These are phyloP conservation scores for Acanthurus leucopareius DNA, from an alignment of 2,797 vertebrate species.

Conservation along the genomic window DNA sequence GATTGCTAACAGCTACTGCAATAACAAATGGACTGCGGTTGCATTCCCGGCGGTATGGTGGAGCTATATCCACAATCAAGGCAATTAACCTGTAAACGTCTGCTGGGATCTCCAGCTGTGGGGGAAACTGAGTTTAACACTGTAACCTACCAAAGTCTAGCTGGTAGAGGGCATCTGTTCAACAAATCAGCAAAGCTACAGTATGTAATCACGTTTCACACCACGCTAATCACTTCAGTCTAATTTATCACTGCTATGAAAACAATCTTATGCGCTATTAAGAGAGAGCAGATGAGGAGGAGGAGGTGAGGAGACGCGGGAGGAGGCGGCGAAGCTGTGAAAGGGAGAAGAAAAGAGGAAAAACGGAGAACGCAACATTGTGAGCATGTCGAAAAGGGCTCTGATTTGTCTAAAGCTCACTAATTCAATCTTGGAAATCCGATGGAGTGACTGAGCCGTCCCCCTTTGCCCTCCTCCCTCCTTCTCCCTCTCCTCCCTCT, in stretches of 20 bases:
- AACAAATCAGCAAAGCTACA: conserved; percentile 84
- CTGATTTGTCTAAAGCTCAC: conserved; percentile 70
- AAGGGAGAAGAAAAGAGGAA: conserved; percentile 23
- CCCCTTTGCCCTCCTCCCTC: conserved; percentile 10
- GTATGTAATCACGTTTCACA: conserved; percentile 87
- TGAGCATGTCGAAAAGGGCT: conserved; percentile 58
- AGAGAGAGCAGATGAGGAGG: conserved; percentile 47
- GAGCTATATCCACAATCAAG: conserved; percentile 81
- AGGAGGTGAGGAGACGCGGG: conserved; percentile 11
- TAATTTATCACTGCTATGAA: conserved; percentile 84
- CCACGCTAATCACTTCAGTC: conserved; percentile 87
- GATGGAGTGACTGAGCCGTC: conserved; percentile 71
- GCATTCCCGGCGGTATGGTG: conserved; percentile 64
- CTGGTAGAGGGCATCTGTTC: conserved; percentile 86
- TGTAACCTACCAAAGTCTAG: conserved; percentile 76
- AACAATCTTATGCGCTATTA: conserved; percentile 73
- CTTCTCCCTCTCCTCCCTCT: neutral
- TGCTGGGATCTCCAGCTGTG: conserved; percentile 81
- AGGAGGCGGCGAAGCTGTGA: conserved; percentile 23
- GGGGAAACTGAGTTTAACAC: conserved; percentile 70
- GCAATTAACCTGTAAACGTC: conserved; percentile 85
- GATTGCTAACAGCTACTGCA: conserved; percentile 47
- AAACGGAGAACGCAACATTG: conserved; percentile 48
- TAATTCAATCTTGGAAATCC: conserved; percentile 83
- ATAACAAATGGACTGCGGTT: conserved; percentile 71